Evolutionary conservation across 2,888 invertebrate genomes (phyloP), one percentile per base, ranked within the genome.

Genomic region (Sphinx pinastri): DNA sequence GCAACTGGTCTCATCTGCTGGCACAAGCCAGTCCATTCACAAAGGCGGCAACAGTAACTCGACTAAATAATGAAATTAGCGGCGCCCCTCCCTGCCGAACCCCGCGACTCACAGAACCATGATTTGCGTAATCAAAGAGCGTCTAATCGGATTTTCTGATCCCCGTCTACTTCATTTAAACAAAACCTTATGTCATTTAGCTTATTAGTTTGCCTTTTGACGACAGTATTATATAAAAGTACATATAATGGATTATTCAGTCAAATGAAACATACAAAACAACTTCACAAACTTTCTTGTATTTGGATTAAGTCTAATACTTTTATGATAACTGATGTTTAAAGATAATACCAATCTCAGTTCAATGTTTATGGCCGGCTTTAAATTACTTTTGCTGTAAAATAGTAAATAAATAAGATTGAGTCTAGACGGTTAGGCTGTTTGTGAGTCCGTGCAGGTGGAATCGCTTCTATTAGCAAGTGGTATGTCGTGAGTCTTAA

Each of bases 51-150:
- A 70, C 74, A 67, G 71, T 68, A 71, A 73, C 74, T 72, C 73
- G 77, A 75, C 77, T 75, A 75, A 75, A 78, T 91, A 92, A 92
- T 84, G 79, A 82, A 84, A 89, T 92, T 90, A 92, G 80, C 79
- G 77, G 75, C 74, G 74, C 82, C 77, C 1, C 55, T 51, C 51
- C 51, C 51, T 19, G 2, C 55, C 55, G 19, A n/a, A 11, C 7
- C 55, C 19, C 55, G 81, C 79, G 77, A 75, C 78, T 78, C 81
- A 88, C 88, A 88, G 90, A 86, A 86, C 83, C 79, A 84, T 86
- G 88, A 90, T 90, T 88, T 87, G 87, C 85, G 84, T 87, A 90
- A 91, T 92, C 92, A 92, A 92, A 92, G 90, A 88, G 82, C 84
- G 79, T 72, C 80, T 88, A 87, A 88, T 84, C 80, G 81, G 83